Base-by-base conservation (phyloP, 2,888 invertebrate genomes). In the Lepidocyrtinus sp. region DNA sequence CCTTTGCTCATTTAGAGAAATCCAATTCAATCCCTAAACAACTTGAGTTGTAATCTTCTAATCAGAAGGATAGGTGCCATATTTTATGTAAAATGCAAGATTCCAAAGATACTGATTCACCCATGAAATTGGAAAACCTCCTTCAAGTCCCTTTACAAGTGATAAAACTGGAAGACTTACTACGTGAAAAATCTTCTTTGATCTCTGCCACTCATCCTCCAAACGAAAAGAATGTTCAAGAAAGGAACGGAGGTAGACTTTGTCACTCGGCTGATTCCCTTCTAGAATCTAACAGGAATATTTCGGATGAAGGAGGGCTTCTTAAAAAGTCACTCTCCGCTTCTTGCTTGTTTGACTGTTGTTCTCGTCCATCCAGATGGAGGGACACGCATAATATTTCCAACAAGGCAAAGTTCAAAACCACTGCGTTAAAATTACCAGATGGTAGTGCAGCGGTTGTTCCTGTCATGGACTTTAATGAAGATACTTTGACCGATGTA, bases 121-220 rank as follows among this genome's bases (percentile, higher is more conserved):
- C 79, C 17, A 36, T 69, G 36, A 65, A 70, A 24, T 17, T 79
- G 59, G 79, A 79, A 36, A 50, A 61, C 3, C 21, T 79, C 9
- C 70, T 79, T 1, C 55, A 79, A 24, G 79, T 79, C 22, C 79
- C 79, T 46, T 24, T 74, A 2, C 46, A 74, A 61, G 26, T 79
- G 5, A 70, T 79, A 24, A 62, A 55, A 5, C 64, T 79, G 17
- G 79, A 79, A 19, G 79, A 79, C 62, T 74, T 79, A 15, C 26
- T 79, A 7, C 63, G 70, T 21, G 69, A 74, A 45, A 74, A 79
- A 17, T 2, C 64, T 9, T 62, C 69, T 2, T 50, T 46, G 15
- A 25, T 19, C 12, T 36, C 65, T n/a, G n/a, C n/a, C n/a, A n/a
- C n/a, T 2, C 45, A 63, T 27, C 61, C 61, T 46, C 25, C n/a